A percentile compares a stretch with the other conserved stretches of the same genome.
Evolutionary conservation across 1,140 invertebrate species (phyloP).

Genomic region (Gryllus bimaculatus): DNA sequence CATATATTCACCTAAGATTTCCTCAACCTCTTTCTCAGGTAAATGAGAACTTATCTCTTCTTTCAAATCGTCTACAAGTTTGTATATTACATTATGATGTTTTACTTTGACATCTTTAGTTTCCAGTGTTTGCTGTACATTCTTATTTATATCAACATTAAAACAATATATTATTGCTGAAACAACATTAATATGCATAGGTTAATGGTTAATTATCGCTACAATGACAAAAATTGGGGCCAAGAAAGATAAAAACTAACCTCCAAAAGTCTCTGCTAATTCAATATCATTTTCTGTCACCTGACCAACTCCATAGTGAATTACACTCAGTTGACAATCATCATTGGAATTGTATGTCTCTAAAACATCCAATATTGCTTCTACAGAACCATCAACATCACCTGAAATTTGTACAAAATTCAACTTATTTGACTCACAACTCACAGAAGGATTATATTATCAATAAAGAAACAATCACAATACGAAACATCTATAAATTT

Average conservation of each 20-base stretch:
- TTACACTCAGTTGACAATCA: conserved; percentile 68
- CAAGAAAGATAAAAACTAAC: conserved; percentile 31
- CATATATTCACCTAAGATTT: conserved; percentile 51
- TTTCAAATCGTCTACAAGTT: conserved; percentile 80
- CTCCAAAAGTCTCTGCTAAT: conserved; percentile 72
- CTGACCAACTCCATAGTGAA: conserved; percentile 83
- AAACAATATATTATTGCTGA: conserved; percentile 78
- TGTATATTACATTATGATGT: conserved; percentile 81
- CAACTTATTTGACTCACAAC: not conserved
- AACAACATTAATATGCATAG: conserved; percentile 26
- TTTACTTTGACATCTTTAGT: conserved; percentile 50
- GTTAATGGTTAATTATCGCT: not conserved
- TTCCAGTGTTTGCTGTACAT: conserved; percentile 40
- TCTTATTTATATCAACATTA: conserved; percentile 53
- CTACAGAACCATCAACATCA: conserved; percentile 84
- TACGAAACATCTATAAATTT: not conserved
- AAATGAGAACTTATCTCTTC: conserved; percentile 64
- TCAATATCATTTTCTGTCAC: conserved; percentile 77
- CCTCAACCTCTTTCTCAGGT: conserved; percentile 61
- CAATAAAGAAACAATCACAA: not conserved
- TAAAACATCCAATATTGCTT: conserved; percentile 86
- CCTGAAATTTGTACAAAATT: conserved; percentile 27
- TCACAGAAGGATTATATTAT: not conserved
- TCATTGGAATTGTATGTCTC: conserved; percentile 73
- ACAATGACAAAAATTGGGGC: too few species aligned